Evolutionary conservation across 2,888 invertebrate genomes (phyloP).

Genomic region (Chrysolina haemoptera): DNA sequence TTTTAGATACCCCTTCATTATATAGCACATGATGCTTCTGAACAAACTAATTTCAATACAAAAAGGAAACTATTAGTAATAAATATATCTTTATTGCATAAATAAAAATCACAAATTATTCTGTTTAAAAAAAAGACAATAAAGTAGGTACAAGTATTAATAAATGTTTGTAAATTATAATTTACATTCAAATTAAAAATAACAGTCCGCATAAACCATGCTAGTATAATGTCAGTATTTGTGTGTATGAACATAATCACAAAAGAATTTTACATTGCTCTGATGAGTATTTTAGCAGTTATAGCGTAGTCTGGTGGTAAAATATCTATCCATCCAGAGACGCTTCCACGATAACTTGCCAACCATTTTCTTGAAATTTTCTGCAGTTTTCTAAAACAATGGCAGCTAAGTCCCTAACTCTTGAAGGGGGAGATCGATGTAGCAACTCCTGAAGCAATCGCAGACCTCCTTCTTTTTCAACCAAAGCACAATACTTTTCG

Average conservation of each 20-base stretch:
- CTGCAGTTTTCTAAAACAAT: constrained; percentile 80
- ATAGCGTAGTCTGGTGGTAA: constrained; percentile 28
- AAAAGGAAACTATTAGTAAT: constrained; percentile 33
- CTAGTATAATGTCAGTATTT: constrained; percentile 32
- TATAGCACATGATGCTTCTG: no score
- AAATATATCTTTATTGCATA: constrained; percentile 56
- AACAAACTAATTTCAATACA: no score
- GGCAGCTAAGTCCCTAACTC: constrained; percentile 80
- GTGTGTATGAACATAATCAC: constrained; percentile 45
- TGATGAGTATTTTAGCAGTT: constrained; percentile 53
- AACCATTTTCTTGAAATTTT: constrained; percentile 58
- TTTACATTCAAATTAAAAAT: constrained; percentile 44
- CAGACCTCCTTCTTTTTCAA: constrained; percentile 90
- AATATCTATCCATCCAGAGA: constrained; percentile 50
- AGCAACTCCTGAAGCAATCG: constrained; percentile 79
- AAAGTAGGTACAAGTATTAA: not conserved
- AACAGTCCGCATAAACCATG: constrained; percentile 47
- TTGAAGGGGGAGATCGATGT: constrained; percentile 76
- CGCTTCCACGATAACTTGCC: constrained; percentile 53
- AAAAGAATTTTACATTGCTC: constrained; percentile 50
- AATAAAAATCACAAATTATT: constrained; percentile 53
- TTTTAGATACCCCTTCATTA: no score
- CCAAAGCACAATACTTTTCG: constrained; percentile 91
- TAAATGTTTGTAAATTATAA: constrained; percentile 28
- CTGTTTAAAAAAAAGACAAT: constrained; percentile 40